A percentile compares a stretch with the other conserved stretches of the same genome.
Conservation (phyloP, 2,113 vertebrate genomes). For the Halichoeres trimaculatus region DNA sequence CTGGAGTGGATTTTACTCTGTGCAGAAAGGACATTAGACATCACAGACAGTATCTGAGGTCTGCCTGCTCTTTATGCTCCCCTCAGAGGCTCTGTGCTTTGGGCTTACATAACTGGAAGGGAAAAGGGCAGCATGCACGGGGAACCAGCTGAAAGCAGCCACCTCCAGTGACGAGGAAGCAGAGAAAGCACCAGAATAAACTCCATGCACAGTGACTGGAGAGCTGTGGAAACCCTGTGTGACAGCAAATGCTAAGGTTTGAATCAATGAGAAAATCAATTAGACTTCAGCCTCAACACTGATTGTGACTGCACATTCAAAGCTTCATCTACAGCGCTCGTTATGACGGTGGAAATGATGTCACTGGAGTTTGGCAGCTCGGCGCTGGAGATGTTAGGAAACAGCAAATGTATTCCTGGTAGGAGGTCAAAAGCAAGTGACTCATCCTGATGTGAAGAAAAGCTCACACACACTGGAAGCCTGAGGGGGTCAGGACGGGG, state of each 20-base stretch:
- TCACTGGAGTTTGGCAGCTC: conserved; percentile 11
- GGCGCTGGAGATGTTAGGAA: conserved; percentile 35
- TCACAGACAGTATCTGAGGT: conserved; percentile 43
- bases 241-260: not conserved
- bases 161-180: conserved; percentile 31
- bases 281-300: not conserved
- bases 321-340: too few relatives aligned
- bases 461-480: conserved; percentile 5
- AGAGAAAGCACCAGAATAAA: conserved; percentile 20
- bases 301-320: too few relatives aligned
- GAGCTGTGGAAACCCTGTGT: not conserved
- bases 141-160: conserved; percentile 43
- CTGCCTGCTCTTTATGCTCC: conserved; percentile 33
- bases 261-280: not conserved
- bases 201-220: not conserved
- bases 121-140: conserved; percentile 44
- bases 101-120: conserved; percentile 60
- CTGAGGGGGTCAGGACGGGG: not conserved
- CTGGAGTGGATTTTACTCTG: not conserved
- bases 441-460: conserved; percentile 24
- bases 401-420: conserved; percentile 18
- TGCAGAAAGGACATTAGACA: not conserved
- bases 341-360: conserved; percentile 22
- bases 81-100: conserved; percentile 37
- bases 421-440: conserved; percentile 41